Evolutionary conservation across 2,888 invertebrate species (phyloP).

Genomic region (Lumbricus terrestris): DNA sequence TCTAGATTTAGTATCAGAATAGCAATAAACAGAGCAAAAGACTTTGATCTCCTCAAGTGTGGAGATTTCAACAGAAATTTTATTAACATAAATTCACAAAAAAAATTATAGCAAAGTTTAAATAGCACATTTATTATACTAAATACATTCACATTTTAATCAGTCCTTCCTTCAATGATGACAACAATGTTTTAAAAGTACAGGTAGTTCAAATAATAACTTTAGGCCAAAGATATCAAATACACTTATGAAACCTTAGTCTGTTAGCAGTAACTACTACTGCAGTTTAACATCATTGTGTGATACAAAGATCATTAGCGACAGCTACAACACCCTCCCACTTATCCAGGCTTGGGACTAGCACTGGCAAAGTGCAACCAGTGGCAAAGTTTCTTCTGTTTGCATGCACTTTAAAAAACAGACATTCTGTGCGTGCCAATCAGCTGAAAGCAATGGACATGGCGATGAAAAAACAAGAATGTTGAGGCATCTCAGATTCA

Average conservation of each 20-base stretch:
- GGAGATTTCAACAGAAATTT: not conserved
- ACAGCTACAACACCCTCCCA: too few species aligned
- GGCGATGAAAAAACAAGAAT: not conserved
- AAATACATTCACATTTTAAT: not conserved
- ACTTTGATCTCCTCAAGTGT: too few species aligned
- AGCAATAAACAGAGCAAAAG: not conserved
- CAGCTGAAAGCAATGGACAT: not conserved
- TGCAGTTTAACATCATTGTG: too few species aligned
- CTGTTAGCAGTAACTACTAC: too few species aligned
- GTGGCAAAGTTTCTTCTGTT: too few species aligned
- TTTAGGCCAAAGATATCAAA: not conserved
- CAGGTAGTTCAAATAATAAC: not conserved
- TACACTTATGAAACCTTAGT: too few species aligned
- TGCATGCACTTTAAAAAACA: too few species aligned
- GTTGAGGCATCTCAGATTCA: not conserved
- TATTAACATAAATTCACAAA: not conserved
- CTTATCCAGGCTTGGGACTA: too few species aligned
- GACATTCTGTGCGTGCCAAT: not conserved
- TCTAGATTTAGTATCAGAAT: not conserved
- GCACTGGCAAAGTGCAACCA: too few species aligned
- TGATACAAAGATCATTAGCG: too few species aligned
- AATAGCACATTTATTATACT: too few species aligned
- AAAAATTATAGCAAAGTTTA: too few species aligned
- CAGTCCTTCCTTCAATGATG: not conserved
- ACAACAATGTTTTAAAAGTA: not conserved